Percentiles rank a stretch among this genome's conserved stretches.
Conservation (phyloP, 2,888 invertebrate genomes). For the Eilema sororculum region DNA sequence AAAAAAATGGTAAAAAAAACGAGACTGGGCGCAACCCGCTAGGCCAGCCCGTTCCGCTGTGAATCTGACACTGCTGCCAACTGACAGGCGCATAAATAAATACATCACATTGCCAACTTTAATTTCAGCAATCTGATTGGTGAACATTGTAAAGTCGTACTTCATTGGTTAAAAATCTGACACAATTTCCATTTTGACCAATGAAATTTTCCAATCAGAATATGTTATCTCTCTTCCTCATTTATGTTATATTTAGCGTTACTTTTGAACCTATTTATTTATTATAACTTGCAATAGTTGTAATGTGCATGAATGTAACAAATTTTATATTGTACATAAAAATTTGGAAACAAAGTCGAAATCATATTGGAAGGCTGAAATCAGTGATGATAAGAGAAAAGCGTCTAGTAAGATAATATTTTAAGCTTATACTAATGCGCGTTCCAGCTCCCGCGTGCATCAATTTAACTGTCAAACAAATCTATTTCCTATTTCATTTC, state of each 20-base stretch:
- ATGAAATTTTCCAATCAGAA: conserved; percentile 15
- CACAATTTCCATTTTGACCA: conserved; percentile 10
- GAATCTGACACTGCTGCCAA: conserved; percentile 71
- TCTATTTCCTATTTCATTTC: no score
- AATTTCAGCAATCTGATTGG: conserved; percentile 35
- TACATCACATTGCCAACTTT: conserved; percentile 54
- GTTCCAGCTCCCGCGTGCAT: background rate
- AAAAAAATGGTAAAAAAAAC: conserved; percentile 64
- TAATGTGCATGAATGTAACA: no score
- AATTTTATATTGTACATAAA: no score
- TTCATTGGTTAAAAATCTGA: conserved; percentile 30
- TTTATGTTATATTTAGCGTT: background rate
- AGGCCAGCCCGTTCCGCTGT: conserved; percentile 60
- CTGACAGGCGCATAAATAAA: conserved; percentile 72
- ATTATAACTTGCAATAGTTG: no score
- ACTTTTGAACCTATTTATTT: no score
- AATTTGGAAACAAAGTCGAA: no score
- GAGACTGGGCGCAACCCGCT: conserved; percentile 66
- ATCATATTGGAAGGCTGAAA: no score
- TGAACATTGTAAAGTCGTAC: rapidly evolving
- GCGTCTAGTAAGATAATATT: no score
- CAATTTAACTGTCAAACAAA: background rate
- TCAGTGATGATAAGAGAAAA: no score
- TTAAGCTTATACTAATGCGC: no score
- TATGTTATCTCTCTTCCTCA: background rate